Conservation (phyloP, 1,140 invertebrate genomes). For the Paraescarpia echinospica region DNA sequence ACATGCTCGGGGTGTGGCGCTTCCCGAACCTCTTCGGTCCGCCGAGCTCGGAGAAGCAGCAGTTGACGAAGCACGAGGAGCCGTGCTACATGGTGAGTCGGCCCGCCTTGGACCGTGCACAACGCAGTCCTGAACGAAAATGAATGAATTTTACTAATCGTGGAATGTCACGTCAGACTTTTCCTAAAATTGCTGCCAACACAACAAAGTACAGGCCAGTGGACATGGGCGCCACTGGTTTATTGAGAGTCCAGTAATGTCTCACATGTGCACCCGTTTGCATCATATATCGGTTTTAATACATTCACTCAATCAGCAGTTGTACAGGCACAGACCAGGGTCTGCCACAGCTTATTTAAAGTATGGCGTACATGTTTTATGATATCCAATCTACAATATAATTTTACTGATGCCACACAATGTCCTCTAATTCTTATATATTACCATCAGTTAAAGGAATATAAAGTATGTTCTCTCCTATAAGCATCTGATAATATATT, state of each 20-base stretch:
- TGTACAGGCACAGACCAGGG: not conserved
- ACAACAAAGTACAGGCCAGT: not conserved
- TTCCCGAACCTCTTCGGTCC: slow-evolving; percentile 63
- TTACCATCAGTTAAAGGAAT: too few species aligned
- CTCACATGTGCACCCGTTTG: not conserved
- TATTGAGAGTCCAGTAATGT: not conserved
- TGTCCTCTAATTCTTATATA: too few species aligned
- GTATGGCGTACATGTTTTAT: too few species aligned
- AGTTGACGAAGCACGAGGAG: not conserved
- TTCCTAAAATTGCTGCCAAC: too few species aligned
- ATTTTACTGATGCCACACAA: too few species aligned
- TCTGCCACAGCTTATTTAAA: too few species aligned
- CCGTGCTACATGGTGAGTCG: slow-evolving; percentile 1
- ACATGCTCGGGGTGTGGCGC: slow-evolving; percentile 63
- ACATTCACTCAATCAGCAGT: not conserved
- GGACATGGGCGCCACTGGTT: not conserved
- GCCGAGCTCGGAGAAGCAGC: slow-evolving; percentile 66
- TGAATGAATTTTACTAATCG: too few species aligned
- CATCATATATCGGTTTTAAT: not conserved
- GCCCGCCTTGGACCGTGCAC: not conserved
- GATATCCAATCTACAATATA: too few species aligned
- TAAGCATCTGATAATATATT: too few species aligned
- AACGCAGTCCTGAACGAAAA: not conserved
- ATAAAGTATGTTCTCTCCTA: too few species aligned
- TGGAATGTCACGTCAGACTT: too few species aligned